Conservation (phyloP, 2,113 vertebrate genomes). For the Plecotus auritus region DNA sequence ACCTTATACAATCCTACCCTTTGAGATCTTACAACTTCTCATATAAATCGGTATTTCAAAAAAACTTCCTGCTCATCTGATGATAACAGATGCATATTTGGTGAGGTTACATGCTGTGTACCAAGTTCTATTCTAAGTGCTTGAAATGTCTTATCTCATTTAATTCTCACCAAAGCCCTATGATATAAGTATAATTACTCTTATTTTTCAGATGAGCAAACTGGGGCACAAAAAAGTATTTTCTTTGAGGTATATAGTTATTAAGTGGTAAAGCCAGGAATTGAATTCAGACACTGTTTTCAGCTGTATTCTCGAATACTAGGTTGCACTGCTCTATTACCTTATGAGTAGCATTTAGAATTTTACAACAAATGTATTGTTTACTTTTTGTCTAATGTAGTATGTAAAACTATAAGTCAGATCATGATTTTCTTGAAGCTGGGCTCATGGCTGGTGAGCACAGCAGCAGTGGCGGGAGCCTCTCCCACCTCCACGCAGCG, state of each 20-base stretch:
- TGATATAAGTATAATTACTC: neutral
- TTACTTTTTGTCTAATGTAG: neutral
- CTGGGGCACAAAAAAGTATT: neutral
- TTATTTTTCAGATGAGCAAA: constrained; percentile 28
- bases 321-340: neutral
- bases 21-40: neutral
- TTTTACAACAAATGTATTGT: neutral
- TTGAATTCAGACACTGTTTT: neutral
- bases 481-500: too few species aligned
- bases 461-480: too few species aligned
- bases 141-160: neutral
- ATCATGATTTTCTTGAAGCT: neutral
- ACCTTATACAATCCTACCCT: neutral
- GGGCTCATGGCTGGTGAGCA: too few species aligned
- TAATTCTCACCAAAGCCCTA: neutral
- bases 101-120: neutral
- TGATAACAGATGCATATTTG: neutral
- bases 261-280: neutral
- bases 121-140: neutral
- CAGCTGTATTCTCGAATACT: neutral
- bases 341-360: neutral
- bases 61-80: neutral
- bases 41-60: neutral
- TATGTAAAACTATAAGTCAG: neutral
- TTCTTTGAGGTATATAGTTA: neutral